Conservation (phyloP, 2,113 vertebrate species). For the Nematolebias whitei region DNA sequence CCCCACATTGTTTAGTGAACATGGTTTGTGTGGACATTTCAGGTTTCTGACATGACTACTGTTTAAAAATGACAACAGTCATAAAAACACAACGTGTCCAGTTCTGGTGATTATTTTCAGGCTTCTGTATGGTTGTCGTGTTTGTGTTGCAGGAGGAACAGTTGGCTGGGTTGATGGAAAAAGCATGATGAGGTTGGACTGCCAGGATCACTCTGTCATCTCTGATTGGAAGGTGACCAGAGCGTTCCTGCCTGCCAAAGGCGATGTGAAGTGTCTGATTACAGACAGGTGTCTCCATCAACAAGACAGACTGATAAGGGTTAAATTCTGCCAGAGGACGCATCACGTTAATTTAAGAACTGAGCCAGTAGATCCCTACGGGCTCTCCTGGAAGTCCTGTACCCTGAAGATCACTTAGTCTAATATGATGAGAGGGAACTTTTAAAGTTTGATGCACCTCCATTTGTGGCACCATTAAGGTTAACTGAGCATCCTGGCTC, state of each 20-base stretch:
- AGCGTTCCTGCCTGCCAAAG: conserved; percentile 26
- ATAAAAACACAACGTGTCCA: not conserved
- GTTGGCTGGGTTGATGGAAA: conserved; percentile 39
- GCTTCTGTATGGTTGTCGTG: not conserved
- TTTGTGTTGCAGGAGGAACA: conserved; percentile 20
- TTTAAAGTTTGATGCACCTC: not conserved
- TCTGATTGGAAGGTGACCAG: conserved; percentile 39
- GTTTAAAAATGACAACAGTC: too few relatives aligned
- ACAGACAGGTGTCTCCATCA: conserved; percentile 41
- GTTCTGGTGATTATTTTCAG: too few relatives aligned
- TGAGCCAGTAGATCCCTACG: not conserved
- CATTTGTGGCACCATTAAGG: not conserved
- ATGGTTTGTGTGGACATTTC: too few relatives aligned
- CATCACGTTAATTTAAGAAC: conserved; percentile 32
- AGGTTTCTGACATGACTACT: too few relatives aligned
- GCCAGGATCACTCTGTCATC: conserved; percentile 30
- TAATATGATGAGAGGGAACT: not conserved
- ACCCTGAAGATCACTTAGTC: conserved; percentile 10
- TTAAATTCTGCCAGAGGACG: conserved; percentile 29
- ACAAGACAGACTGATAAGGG: conserved; percentile 33
- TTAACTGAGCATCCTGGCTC: not conserved
- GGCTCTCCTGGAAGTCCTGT: conserved; percentile 37
- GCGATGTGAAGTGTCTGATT: conserved; percentile 32
- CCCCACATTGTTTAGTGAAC: too few relatives aligned
- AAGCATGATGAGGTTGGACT: conserved; percentile 6